Percentiles rank a stretch among this genome's conserved stretches.
These are phyloP conservation scores for Drosophila azteca DNA, from an alignment of 1,140 invertebrate species.

Conservation along the genomic window DNA sequence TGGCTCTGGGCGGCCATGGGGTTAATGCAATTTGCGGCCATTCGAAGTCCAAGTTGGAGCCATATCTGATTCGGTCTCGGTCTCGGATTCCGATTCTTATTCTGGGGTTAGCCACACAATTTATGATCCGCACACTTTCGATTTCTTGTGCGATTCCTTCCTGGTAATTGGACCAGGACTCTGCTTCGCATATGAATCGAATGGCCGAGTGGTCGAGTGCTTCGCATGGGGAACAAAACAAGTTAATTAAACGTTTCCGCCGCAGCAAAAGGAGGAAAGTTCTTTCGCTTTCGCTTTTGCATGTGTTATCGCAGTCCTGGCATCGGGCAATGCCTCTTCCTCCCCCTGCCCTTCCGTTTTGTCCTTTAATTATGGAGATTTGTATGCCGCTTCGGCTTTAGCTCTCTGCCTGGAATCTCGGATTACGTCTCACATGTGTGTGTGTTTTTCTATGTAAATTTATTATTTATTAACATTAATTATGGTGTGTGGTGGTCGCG, in stretches of 20 bases:
- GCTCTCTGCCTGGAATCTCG: slow-evolving; percentile 48
- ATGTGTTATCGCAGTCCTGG: slow-evolving; percentile 66
- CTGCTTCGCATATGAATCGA: slow-evolving; percentile 67
- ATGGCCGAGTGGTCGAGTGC: slow-evolving; percentile 20
- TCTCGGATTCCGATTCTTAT: slow-evolving; percentile 5
- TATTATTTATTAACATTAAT: slow-evolving; percentile 82
- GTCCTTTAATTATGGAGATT: slow-evolving; percentile 74
- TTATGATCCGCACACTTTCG: slow-evolving; percentile 61
- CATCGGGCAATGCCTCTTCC: slow-evolving; percentile 34
- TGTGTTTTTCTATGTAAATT: slow-evolving; percentile 69
- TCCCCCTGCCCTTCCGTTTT: background rate
- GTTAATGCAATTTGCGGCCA: slow-evolving; percentile 45
- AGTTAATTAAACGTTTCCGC: slow-evolving; percentile 79
- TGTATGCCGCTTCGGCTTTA: slow-evolving; percentile 69
- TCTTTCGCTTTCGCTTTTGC: slow-evolving; percentile 53
- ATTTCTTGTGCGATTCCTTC: slow-evolving; percentile 46
- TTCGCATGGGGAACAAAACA: slow-evolving; percentile 56
- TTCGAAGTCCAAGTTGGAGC: background rate
- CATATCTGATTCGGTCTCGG: slow-evolving; percentile 5
- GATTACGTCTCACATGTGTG: slow-evolving; percentile 58
- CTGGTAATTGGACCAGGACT: slow-evolving; percentile 5
- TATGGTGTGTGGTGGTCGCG: slow-evolving; percentile 61
- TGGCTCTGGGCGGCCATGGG: slow-evolving; percentile 9
- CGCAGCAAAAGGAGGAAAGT: slow-evolving; percentile 23
- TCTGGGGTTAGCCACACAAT: slow-evolving; percentile 38